Evolutionary conservation across 2,113 vertebrate genomes (phyloP).

Genomic region (Callorhinus ursinus): DNA sequence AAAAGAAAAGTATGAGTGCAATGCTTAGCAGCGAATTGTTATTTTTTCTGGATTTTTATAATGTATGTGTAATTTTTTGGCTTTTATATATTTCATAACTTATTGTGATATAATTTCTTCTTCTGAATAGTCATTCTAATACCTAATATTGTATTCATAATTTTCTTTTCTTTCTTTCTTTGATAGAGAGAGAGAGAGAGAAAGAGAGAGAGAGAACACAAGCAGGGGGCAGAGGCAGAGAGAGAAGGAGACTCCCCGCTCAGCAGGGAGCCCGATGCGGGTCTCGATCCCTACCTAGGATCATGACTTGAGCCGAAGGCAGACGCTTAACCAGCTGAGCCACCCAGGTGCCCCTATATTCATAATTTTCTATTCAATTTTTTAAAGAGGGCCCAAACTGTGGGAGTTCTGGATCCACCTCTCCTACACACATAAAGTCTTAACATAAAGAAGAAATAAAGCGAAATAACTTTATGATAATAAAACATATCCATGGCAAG

Average conservation of each 20-base stretch:
- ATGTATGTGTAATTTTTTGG: background rate
- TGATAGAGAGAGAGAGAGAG: no score
- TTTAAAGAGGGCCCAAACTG: background rate
- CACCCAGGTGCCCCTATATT: background rate
- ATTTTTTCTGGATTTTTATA: background rate
- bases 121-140: background rate
- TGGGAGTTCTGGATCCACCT: background rate
- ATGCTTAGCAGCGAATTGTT: background rate
- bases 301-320: no score
- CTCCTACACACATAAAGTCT: background rate
- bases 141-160: background rate
- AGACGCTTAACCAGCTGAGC: no score
- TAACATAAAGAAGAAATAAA: constrained; percentile 1
- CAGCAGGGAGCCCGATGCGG: no score
- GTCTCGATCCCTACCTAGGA: no score
- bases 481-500: background rate
- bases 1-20: background rate
- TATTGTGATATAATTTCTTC: background rate
- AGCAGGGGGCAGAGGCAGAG: no score
- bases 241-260: no score
- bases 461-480: background rate
- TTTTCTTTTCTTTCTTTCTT: background rate
- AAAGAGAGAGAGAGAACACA: no score
- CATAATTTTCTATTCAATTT: background rate
- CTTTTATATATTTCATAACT: background rate